Conservation (phyloP, 2,113 vertebrate genomes). For the Burhinus bistriatus region DNA sequence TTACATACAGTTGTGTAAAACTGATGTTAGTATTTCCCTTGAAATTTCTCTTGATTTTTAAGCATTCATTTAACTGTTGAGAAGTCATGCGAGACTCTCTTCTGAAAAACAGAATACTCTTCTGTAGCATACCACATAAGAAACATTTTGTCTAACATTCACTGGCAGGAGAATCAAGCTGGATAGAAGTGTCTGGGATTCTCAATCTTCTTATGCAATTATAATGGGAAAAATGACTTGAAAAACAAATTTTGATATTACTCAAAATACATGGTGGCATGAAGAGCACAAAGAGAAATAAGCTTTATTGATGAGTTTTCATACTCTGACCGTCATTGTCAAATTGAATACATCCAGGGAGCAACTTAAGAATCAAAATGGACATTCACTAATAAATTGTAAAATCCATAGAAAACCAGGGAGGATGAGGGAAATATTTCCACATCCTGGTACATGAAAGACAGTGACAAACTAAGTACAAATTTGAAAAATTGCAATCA, state of each 20-base stretch:
- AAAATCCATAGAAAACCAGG: not conserved
- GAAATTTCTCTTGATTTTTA: not conserved
- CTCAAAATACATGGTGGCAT: not conserved
- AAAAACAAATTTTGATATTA: not conserved
- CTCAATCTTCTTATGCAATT: not conserved
- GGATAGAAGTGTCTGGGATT: not conserved
- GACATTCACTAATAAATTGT: not conserved
- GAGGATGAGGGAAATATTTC: not conserved
- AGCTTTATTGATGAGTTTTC: not conserved
- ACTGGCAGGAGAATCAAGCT: not conserved
- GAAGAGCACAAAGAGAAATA: not conserved
- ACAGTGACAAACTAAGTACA: not conserved
- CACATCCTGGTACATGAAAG: not conserved
- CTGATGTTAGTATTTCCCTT: not conserved
- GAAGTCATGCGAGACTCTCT: not conserved
- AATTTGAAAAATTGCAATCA: not conserved
- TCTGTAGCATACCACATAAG: rapidly evolving
- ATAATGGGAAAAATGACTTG: not conserved
- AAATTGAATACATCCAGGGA: not conserved
- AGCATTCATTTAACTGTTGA: not conserved
- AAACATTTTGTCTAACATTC: not conserved
- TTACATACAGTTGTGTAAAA: not conserved
- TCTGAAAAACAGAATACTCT: not conserved
- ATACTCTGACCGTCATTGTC: not conserved
- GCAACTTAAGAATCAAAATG: not conserved